Evolutionary conservation across 2,888 invertebrate species (phyloP).

Genomic region (Cataglyphis cursor): DNA sequence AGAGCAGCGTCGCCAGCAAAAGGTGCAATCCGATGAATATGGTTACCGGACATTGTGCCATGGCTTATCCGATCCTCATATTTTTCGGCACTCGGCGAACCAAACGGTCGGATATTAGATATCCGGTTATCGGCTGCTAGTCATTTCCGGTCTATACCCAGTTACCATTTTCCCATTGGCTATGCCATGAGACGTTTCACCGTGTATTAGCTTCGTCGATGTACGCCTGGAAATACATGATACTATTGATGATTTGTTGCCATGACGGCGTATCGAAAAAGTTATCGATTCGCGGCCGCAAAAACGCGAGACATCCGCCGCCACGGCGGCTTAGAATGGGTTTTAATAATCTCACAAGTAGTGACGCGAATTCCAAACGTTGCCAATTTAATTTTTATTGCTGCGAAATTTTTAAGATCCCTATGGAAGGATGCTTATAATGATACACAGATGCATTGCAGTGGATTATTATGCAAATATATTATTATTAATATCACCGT

Average conservation of each 20-base stretch:
- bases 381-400: constrained; percentile 3
- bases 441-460: neutral
- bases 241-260: constrained; percentile 61
- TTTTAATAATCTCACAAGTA: constrained; percentile 30
- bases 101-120: constrained; percentile 80
- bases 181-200: constrained; percentile 52
- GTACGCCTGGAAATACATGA: constrained; percentile 53
- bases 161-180: constrained; percentile 71
- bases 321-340: neutral
- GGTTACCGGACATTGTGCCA: constrained; percentile 59
- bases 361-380: neutral
- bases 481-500: neutral
- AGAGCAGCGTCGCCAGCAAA: constrained; percentile 28
- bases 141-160: constrained; percentile 76
- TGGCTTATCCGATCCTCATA: constrained; percentile 80
- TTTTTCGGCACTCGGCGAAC: constrained; percentile 74
- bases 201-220: constrained; percentile 53
- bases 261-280: constrained; percentile 49
- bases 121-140: constrained; percentile 78
- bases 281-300: constrained; percentile 33
- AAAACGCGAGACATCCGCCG: constrained; percentile 22
- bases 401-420: neutral
- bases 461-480: constrained; percentile 12
- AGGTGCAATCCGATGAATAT: constrained; percentile 61
- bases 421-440: neutral